phyloP scores from a whole-genome alignment of 2,797 vertebrate genomes.

The Trachops cirrhosus region DNA sequence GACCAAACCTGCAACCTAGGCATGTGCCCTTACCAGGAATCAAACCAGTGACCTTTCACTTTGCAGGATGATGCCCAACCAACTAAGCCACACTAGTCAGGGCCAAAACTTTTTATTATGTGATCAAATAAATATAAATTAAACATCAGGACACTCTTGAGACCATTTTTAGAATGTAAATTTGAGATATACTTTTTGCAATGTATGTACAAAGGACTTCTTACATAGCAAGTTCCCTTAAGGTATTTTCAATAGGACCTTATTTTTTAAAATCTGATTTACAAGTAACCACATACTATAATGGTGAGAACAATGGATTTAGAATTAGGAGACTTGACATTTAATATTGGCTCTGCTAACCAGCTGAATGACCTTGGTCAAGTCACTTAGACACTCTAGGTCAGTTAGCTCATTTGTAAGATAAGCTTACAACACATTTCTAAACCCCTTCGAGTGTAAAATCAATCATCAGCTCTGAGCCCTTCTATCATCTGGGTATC shows the following conservation, averaged over 20 bases:
- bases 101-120: not conserved
- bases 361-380: slow-evolving; percentile 16
- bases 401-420: slow-evolving; percentile 21
- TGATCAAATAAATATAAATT: slow-evolving; percentile 41
- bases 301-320: slow-evolving; percentile 28
- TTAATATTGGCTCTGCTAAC: slow-evolving; percentile 28
- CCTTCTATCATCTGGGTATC: not conserved
- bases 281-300: slow-evolving; percentile 8
- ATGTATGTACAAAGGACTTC: not conserved
- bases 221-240: not conserved
- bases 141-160: not conserved
- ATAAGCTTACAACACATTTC: slow-evolving; percentile 5
- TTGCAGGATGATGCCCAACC: not conserved
- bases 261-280: not conserved
- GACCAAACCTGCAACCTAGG: not conserved
- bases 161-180: slow-evolving; percentile 34
- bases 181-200: slow-evolving; percentile 32
- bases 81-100: not conserved
- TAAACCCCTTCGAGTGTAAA: not conserved
- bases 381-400: slow-evolving; percentile 21
- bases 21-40: not conserved
- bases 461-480: not conserved
- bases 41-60: not conserved
- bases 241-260: slow-evolving; percentile 47
- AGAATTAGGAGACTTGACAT: slow-evolving; percentile 18